Evolutionary conservation across 2,797 vertebrate species (phyloP), one percentile per base, ranked within the genome.

Genomic region (Acanthornis magna): DNA sequence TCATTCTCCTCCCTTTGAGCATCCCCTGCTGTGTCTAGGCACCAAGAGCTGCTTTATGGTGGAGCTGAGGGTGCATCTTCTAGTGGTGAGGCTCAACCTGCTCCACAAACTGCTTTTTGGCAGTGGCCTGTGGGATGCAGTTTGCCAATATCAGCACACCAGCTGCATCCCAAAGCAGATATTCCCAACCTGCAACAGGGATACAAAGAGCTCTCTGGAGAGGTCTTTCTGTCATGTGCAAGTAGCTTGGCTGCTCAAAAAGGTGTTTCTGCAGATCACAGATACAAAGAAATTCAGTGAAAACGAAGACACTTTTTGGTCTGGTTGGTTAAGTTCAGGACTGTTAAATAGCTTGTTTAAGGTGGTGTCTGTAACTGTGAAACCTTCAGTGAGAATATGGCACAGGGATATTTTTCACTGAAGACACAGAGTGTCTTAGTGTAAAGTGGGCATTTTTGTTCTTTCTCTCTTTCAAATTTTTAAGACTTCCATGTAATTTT

Each of bases 191-290:
- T 72, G 20, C 2, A 8, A 8, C 5, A 21, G 30, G 12, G 38
- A 43, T 3, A 2, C 0, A 8, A 45, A 34, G 48, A 81, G 26
- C 29, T 26, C 26, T 78, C 23, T 0, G 0, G 27, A 72, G 18
- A 2, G 25, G 5, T 29, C 42, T 50, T 77, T 71, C 47, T 55
- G 3, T 47, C 36, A 40, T 4, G 23, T 23, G 11, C 2, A 11
- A 32, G 29, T 10, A 63, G 16, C 22, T 40, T 80, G n/a, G n/a
- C 43, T 79, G 23, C 9, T 47, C 42, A 55, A 42, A 85, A 75
- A 63, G 62, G 36, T 9, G 5, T 57, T 85, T 71, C 82, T 63
- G 32, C 40, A 85, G 53, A 53, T 73, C 43, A 77, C 15, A 91
- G 78, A 65, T 10, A 30, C 7, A 20, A 83, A 83, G 29, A 60